Evolutionary conservation across 2,113 vertebrate genomes (phyloP).

Genomic region (Pelvicachromis taeniatus): DNA sequence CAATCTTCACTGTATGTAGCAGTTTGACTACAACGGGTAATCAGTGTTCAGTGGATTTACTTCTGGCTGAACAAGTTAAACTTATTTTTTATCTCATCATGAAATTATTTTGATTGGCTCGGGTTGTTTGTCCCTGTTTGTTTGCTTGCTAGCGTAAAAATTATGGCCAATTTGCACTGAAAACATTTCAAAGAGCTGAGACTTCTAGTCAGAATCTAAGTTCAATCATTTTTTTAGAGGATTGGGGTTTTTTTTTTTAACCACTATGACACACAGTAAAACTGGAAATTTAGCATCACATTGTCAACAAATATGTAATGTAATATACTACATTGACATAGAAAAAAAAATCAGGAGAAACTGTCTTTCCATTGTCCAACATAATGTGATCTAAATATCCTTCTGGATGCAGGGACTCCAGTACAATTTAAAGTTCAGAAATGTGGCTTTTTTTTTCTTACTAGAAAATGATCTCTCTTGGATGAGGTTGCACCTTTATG

Average conservation of each 20-base stretch:
- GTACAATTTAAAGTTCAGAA: neutral
- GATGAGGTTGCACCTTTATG: neutral
- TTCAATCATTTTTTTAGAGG: neutral
- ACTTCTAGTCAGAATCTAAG: neutral
- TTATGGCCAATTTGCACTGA: neutral
- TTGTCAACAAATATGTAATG: neutral
- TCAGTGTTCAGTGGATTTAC: neutral
- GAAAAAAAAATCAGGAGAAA: neutral
- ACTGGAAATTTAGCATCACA: neutral
- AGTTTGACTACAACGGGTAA: neutral
- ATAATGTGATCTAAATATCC: neutral
- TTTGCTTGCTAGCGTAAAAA: neutral
- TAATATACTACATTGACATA: accelerated
- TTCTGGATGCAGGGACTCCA: neutral
- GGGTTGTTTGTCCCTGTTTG: accelerated
- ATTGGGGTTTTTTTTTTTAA: neutral
- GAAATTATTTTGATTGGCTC: neutral
- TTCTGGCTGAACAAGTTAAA: neutral
- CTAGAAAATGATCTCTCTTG: neutral
- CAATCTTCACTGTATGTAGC: neutral
- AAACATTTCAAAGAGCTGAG: neutral
- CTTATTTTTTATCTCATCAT: neutral
- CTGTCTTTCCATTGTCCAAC: neutral
- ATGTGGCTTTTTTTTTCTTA: neutral
- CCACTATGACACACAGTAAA: neutral